Evolutionary conservation across 2,113 vertebrate species (phyloP), one percentile per base, ranked within the genome.

Genomic region (Oostethus manadensis): DNA sequence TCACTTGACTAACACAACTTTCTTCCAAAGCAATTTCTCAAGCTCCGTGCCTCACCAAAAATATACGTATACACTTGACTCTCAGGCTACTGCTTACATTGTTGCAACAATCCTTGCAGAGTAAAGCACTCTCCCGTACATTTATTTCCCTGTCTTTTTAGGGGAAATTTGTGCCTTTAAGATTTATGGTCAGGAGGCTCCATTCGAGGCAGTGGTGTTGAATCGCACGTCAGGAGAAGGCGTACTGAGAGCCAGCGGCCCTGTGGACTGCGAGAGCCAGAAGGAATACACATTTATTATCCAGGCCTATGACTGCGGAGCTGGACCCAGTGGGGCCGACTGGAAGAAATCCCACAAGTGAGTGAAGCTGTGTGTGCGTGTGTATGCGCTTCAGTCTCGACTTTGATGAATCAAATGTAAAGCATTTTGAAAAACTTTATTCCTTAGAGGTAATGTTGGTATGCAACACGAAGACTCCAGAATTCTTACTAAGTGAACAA

Each of bases 331-430:
- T n/a, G 94, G 93, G 74, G 90, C 80, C 0, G 89, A 91, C 85
- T 94, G 93, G 95, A 99, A 98, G 77, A 98, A 98, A 86, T 98
- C 96, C 4, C 97, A 98, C 90, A 99, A 99, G 97, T 99, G 74
- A 87, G 94, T 91, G 51, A 55, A 55, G 21, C 1, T 6, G 47
- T 57, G 26, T 51, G 33, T 60, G 38, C 0, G 3, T n/a, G 2
- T 44, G 23, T 45, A n/a, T 66, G 20, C 46, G 5, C 10, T 22
- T 58, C 9, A 42, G 18, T 33, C 21, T 8, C 17, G 10, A 14
- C 49, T 26, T 53, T 10, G 14, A 23, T 11, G 9, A 1, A 21
- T 38, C 21, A 5, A 56, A 38, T 1, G 8, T 17, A 38, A 17
- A 56, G 18, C 20, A 8, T 26, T 53, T 51, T 51, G 33, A 53